Evolutionary conservation across 2,888 invertebrate genomes (phyloP).

Genomic region (Lacanobia wlatinum): DNA sequence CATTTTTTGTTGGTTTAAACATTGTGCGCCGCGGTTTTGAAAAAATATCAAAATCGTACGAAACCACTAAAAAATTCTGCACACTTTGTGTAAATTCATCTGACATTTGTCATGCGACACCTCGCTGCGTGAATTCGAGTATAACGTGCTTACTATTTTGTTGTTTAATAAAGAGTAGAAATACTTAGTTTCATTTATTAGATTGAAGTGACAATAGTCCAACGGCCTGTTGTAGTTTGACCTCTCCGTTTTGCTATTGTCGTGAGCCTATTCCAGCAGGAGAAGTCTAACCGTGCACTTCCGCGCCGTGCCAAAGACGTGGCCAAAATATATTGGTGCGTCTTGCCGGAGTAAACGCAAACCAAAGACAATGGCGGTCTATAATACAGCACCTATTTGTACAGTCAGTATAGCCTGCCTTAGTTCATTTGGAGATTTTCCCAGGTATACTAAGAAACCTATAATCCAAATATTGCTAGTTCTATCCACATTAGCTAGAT

Average conservation of each 20-base stretch:
- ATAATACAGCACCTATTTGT: slow-evolving; percentile 7
- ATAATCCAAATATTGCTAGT: neutral
- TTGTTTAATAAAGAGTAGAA: slow-evolving; percentile 31
- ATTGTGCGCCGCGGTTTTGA: no score
- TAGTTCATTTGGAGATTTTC: neutral
- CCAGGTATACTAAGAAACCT: neutral
- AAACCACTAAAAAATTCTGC: neutral
- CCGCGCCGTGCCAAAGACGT: neutral
- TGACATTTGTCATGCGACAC: slow-evolving; percentile 15
- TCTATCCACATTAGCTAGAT: neutral
- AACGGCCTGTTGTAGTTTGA: neutral
- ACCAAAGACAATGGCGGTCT: neutral
- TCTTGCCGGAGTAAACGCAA: neutral
- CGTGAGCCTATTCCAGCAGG: neutral
- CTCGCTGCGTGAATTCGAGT: neutral
- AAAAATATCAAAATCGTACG: no score
- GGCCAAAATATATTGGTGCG: slow-evolving; percentile 1
- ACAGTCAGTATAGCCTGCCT: neutral
- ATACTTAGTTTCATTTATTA: slow-evolving; percentile 36
- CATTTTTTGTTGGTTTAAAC: no score
- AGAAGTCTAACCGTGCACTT: neutral
- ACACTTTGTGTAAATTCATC: neutral
- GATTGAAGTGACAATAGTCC: slow-evolving; percentile 28
- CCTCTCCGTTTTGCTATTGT: slow-evolving; percentile 12
- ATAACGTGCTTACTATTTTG: neutral